Conservation (phyloP, 1,140 invertebrate genomes). For the Philaenus spumarius region DNA sequence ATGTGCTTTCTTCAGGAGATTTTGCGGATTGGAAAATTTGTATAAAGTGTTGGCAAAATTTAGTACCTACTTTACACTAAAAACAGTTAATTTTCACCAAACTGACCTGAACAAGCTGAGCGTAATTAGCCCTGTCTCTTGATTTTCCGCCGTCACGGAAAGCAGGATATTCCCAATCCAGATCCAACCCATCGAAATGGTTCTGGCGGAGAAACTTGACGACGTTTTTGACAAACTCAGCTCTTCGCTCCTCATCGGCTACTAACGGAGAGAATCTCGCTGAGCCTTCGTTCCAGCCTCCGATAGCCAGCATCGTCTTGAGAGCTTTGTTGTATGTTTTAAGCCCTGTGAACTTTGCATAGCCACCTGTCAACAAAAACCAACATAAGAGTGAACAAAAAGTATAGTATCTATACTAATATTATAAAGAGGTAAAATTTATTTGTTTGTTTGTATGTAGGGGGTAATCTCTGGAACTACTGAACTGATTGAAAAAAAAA, state of each 20-base stretch:
- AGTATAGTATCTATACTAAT: too few relatives aligned
- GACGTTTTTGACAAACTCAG: slow-evolving; percentile 77
- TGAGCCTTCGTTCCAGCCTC: slow-evolving; percentile 95
- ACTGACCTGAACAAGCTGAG: slow-evolving; percentile 70
- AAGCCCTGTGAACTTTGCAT: slow-evolving; percentile 88
- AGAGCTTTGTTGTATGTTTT: slow-evolving; percentile 91
- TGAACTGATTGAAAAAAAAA: too few relatives aligned
- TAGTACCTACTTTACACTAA: too few relatives aligned
- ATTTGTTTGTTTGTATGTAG: too few relatives aligned
- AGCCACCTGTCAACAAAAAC: slow-evolving; percentile 63
- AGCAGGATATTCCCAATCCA: slow-evolving; percentile 96
- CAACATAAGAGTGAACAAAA: too few relatives aligned
- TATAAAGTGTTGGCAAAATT: too few relatives aligned
- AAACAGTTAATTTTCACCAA: too few relatives aligned
- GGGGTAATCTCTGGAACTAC: too few relatives aligned
- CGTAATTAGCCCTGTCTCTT: slow-evolving; percentile 85
- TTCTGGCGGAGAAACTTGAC: slow-evolving; percentile 85
- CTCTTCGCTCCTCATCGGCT: slow-evolving; percentile 61
- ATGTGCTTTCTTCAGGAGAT: too few relatives aligned
- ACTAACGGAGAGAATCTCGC: slow-evolving; percentile 82
- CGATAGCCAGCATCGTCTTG: slow-evolving; percentile 88
- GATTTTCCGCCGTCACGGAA: slow-evolving; percentile 86
- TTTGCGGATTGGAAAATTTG: too few relatives aligned
- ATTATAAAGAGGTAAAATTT: too few relatives aligned
- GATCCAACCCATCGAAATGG: slow-evolving; percentile 91